A percentile compares a stretch with the other conserved stretches of the same genome.
phyloP scores from a whole-genome alignment of 2,113 vertebrate species.

The Saccopteryx leptura region DNA sequence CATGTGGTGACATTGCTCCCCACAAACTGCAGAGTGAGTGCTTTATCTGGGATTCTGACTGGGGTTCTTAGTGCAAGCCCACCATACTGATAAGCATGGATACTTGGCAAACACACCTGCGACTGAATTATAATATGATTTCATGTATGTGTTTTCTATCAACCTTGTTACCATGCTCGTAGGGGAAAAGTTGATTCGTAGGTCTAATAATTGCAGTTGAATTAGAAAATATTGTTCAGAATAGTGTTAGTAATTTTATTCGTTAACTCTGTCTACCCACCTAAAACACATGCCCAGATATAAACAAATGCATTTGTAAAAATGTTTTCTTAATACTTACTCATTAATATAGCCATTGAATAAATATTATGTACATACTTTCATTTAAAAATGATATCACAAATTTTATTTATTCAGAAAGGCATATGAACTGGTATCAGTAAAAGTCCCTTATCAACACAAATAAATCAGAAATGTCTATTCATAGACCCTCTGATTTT shows the following conservation, averaged over 20 bases:
- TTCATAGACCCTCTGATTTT: background rate
- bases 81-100: background rate
- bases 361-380: background rate
- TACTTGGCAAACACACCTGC: background rate
- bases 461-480: conserved; percentile 54
- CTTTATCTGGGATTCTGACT: background rate
- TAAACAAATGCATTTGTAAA: background rate
- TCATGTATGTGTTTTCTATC: background rate
- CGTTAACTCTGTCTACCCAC: background rate
- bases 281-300: background rate
- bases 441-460: background rate
- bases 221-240: background rate
- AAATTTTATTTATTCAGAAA: conserved; percentile 38
- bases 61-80: background rate
- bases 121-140: background rate
- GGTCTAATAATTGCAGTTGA: background rate
- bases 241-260: background rate
- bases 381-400: background rate
- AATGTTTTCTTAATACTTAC: conserved; percentile 19
- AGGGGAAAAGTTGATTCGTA: background rate
- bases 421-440: background rate
- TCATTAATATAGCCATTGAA: background rate
- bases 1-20: background rate
- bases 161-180: background rate
- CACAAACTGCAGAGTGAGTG: background rate